These are phyloP conservation scores for Micromussa lordhowensis DNA, from an alignment of 92 coral and sea anemone species.

Conservation along the genomic window DNA sequence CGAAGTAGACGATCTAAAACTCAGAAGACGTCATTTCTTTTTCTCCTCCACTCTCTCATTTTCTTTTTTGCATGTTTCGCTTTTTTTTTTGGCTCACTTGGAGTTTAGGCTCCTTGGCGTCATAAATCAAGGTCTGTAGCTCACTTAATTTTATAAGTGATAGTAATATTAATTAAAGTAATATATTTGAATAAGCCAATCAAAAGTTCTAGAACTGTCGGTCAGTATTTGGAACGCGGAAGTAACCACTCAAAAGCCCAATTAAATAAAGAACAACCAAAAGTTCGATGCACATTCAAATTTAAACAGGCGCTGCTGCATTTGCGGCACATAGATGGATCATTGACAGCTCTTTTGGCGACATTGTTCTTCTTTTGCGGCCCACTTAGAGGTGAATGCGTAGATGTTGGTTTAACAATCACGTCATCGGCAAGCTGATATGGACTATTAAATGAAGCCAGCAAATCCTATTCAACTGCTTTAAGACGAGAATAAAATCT, in stretches of 20 bases:
- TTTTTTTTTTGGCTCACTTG: too few relatives aligned
- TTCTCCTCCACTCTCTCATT: too few relatives aligned
- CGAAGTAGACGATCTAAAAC: too few relatives aligned
- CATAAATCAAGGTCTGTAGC: too few relatives aligned
- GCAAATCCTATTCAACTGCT: not conserved
- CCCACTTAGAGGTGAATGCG: not conserved
- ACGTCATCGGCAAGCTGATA: not conserved
- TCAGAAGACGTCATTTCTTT: too few relatives aligned
- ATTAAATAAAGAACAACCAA: not conserved
- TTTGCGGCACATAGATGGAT: not conserved
- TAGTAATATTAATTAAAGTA: too few relatives aligned
- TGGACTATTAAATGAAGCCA: not conserved
- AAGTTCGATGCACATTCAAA: not conserved
- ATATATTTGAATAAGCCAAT: too few relatives aligned
- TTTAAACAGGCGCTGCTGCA: not conserved
- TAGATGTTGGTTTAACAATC: not conserved
- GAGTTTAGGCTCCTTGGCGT: too few relatives aligned
- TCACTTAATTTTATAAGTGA: too few relatives aligned
- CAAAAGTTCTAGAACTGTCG: too few relatives aligned
- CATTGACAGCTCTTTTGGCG: not conserved
- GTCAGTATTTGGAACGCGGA: not conserved
- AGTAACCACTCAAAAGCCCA: not conserved
- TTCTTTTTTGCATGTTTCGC: too few relatives aligned
- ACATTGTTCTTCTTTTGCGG: not conserved
- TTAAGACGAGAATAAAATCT: not conserved